A percentile compares a stretch with the other conserved stretches of the same genome.
These are phyloP conservation scores for Cheilosia vulpina DNA, from an alignment of 2,888 invertebrate species.

Conservation along the genomic window DNA sequence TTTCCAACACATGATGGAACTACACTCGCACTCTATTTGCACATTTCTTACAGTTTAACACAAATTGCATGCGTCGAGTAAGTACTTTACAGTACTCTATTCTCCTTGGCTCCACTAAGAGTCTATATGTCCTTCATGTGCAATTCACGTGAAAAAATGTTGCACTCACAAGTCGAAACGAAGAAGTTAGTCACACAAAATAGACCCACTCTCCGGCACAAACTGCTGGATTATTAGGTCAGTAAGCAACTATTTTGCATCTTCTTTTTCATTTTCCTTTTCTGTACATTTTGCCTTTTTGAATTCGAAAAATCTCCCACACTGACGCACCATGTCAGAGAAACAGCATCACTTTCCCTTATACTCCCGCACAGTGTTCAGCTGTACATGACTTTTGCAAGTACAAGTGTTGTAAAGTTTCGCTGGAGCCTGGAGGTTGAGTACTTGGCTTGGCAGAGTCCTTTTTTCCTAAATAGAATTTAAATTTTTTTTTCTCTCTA, in stretches of 20 bases:
- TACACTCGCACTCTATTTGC: not conserved
- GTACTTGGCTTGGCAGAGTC: slow-evolving; percentile 16
- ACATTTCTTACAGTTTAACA: not conserved
- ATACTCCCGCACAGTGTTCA: not conserved
- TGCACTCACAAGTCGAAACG: slow-evolving; percentile 41
- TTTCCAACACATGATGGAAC: not conserved
- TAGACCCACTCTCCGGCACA: not conserved
- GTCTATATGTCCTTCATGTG: slow-evolving; percentile 35
- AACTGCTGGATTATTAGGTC: slow-evolving; percentile 55
- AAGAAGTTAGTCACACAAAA: slow-evolving; percentile 26
- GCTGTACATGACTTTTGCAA: slow-evolving; percentile 34
- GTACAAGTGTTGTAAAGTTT: slow-evolving; percentile 34
- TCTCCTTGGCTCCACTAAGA: not conserved
- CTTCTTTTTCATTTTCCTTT: slow-evolving; percentile 6
- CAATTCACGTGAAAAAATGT: slow-evolving; percentile 64
- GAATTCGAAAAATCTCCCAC: too few relatives aligned
- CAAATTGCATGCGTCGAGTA: slow-evolving; percentile 17
- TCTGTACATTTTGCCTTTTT: not conserved
- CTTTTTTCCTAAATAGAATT: slow-evolving; percentile 43
- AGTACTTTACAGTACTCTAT: not conserved
- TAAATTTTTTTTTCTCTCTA: slow-evolving; percentile 39
- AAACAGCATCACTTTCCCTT: not conserved
- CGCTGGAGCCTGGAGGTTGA: slow-evolving; percentile 41
- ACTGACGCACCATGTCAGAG: too few relatives aligned
- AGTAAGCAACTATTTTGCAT: slow-evolving; percentile 45